Evolutionary conservation across 2,797 vertebrate genomes (phyloP).

Genomic region (Lithobates sylvaticus): DNA sequence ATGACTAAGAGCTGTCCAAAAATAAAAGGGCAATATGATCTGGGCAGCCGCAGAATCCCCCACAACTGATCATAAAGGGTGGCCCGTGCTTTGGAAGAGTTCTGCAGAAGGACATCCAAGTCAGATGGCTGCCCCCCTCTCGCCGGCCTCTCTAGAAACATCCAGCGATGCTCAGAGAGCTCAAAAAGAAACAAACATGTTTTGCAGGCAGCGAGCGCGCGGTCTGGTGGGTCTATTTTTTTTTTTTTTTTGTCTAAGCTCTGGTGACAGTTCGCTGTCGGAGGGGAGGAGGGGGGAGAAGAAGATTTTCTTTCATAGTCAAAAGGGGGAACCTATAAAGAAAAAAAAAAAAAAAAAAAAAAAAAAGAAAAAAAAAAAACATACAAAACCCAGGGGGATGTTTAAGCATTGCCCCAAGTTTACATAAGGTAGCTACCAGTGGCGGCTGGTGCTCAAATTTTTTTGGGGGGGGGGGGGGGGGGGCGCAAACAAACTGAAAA

Average conservation of each 20-base stretch:
- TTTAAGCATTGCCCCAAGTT: no score
- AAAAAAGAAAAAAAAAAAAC: background rate
- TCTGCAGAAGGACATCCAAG: background rate
- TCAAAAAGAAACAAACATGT: background rate
- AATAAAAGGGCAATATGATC: background rate
- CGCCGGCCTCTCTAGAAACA: background rate
- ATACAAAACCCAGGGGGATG: background rate
- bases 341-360: background rate
- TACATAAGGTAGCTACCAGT: no score
- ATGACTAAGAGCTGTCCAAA: background rate
- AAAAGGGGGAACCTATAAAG: background rate
- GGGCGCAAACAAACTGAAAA: no score
- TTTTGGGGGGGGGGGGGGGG: no score
- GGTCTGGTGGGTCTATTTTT: slow-evolving; percentile 3
- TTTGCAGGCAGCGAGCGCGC: slow-evolving; percentile 44
- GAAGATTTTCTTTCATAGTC: background rate
- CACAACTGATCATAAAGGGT: background rate
- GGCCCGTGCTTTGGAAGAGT: background rate
- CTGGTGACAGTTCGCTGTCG: background rate
- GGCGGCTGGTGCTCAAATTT: no score
- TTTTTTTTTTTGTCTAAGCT: background rate
- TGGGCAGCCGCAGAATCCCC: background rate
- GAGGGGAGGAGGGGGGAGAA: background rate
- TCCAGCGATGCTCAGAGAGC: background rate
- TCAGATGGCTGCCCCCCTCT: slow-evolving; percentile 10